Conservation (phyloP, 2,888 invertebrate genomes). For the Drosophila silvestris region DNA sequence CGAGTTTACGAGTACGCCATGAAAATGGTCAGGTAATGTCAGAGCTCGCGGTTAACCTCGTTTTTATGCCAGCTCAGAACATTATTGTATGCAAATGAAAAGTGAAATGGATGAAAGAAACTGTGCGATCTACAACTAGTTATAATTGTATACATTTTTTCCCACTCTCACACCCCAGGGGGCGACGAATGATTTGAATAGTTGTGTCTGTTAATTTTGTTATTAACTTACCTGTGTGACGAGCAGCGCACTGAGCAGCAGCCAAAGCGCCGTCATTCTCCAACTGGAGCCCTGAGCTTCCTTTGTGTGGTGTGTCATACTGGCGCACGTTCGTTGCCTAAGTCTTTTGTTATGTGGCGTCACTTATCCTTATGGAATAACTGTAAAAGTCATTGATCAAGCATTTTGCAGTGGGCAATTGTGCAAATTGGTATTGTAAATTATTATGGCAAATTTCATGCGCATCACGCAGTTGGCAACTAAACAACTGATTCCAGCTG, state of each 20-base stretch:
- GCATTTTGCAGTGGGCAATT: conserved; percentile 23
- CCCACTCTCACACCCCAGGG: conserved; percentile 2
- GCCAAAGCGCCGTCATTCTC: conserved; percentile 32
- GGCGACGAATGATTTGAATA: neutral
- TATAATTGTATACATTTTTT: conserved; percentile 38
- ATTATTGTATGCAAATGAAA: conserved; percentile 78
- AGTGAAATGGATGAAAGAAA: conserved; percentile 69
- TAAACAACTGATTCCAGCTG: conserved; percentile 21
- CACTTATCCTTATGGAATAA: conserved; percentile 38
- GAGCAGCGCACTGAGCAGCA: conserved; percentile 70
- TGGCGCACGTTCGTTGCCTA: conserved; percentile 69
- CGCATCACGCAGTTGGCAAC: conserved; percentile 63
- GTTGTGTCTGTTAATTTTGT: neutral
- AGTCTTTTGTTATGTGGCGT: conserved; percentile 66
- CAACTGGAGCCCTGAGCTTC: conserved; percentile 21
- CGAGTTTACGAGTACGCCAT: conserved; percentile 36
- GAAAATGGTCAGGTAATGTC: conserved; percentile 55
- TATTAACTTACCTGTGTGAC: conserved; percentile 75
- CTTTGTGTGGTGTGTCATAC: conserved; percentile 54
- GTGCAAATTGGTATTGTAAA: conserved; percentile 46
- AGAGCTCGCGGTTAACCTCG: conserved; percentile 62
- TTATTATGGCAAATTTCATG: conserved; percentile 64
- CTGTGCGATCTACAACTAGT: conserved; percentile 34
- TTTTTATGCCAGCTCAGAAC: conserved; percentile 64
- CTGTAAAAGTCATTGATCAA: conserved; percentile 67